A percentile compares a stretch with the other conserved stretches of the same genome.
Evolutionary conservation across 2,888 invertebrate genomes (phyloP).

Genomic region (Phyllotreta striolata): DNA sequence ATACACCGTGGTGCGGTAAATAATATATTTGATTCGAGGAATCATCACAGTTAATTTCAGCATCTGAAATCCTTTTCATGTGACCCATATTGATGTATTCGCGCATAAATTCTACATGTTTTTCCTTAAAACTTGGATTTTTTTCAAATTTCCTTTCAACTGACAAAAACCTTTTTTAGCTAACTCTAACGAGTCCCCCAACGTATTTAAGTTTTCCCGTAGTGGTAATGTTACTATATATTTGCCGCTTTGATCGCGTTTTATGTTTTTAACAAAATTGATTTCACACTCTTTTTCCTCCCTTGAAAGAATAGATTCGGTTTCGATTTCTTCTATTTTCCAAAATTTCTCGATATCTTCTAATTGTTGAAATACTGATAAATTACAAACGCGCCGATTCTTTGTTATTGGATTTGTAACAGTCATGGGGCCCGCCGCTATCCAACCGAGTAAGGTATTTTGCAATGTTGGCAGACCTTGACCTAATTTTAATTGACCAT

Average conservation of each 20-base stretch:
- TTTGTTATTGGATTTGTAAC: no score
- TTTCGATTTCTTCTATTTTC: constrained; percentile 24
- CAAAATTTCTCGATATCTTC: constrained; percentile 33
- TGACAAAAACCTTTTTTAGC: constrained; percentile 2
- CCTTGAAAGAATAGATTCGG: background rate
- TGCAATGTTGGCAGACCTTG: constrained; percentile 8
- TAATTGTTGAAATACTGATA: no score
- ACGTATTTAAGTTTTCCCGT: background rate
- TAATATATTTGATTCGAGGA: background rate
- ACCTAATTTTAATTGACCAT: constrained; percentile 19
- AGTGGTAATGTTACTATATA: background rate
- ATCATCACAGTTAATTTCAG: background rate
- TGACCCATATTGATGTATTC: constrained; percentile 16
- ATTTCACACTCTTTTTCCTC: constrained; percentile 9
- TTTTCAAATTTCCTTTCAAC: background rate
- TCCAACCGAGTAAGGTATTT: background rate
- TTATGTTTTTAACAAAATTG: constrained; percentile 1
- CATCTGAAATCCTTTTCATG: constrained; percentile 3
- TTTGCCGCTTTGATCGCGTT: background rate
- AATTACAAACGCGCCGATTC: no score
- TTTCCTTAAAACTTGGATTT: background rate
- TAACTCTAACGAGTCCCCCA: background rate
- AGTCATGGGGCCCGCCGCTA: background rate
- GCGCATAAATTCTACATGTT: background rate
- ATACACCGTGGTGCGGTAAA: constrained; percentile 28